phyloP scores from a whole-genome alignment of 2,888 invertebrate species.

The Trilocha varians region DNA sequence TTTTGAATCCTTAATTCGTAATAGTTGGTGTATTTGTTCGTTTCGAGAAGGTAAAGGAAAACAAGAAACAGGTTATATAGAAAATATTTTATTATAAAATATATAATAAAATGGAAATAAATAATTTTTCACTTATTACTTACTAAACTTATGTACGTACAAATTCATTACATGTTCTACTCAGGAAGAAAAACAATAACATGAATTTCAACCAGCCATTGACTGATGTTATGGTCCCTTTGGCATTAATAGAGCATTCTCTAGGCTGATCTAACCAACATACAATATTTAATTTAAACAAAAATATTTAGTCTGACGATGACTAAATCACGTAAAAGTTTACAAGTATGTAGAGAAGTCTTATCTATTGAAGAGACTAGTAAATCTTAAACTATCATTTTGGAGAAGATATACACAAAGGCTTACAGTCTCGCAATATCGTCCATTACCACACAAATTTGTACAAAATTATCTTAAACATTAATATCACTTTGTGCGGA shows the following conservation, averaged over 20 bases:
- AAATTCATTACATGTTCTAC: not conserved
- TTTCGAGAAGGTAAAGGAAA: not conserved
- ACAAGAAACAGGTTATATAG: slow-evolving; percentile 1
- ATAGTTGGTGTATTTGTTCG: no score
- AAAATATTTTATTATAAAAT: slow-evolving; percentile 53
- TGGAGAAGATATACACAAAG: slow-evolving; percentile 45
- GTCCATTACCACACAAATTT: slow-evolving; percentile 55
- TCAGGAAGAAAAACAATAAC: not conserved
- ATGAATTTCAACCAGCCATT: not conserved
- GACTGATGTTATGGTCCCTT: not conserved
- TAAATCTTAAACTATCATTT: slow-evolving; percentile 33
- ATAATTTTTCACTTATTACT: slow-evolving; percentile 55
- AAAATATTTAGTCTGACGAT: not conserved
- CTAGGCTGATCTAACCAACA: not conserved
- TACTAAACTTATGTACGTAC: slow-evolving; percentile 45
- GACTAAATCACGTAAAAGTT: not conserved
- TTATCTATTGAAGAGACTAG: slow-evolving; percentile 25
- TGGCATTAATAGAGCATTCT: not conserved
- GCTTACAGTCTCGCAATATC: slow-evolving; percentile 51
- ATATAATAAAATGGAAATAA: slow-evolving; percentile 64
- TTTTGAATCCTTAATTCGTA: no score
- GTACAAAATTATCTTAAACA: slow-evolving; percentile 58
- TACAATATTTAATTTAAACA: not conserved
- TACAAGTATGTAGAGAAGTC: slow-evolving; percentile 14
- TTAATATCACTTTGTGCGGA: slow-evolving; percentile 62